These are phyloP conservation scores for Eupithecia inturbata DNA, from an alignment of 2,888 invertebrate genomes.

Conservation along the genomic window DNA sequence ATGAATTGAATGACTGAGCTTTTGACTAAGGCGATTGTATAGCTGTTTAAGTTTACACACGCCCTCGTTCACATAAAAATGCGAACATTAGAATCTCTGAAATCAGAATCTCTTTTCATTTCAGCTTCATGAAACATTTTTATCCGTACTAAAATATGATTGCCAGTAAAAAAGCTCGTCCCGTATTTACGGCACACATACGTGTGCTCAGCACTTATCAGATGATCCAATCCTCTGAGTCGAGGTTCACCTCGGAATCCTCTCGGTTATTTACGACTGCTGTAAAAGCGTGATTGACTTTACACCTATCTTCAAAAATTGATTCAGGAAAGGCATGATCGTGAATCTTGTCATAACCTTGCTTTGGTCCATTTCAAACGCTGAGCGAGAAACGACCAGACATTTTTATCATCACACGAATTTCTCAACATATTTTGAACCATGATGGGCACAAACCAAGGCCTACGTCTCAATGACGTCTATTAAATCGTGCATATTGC, in stretches of 20 bases:
- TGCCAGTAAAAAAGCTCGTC: constrained; percentile 16
- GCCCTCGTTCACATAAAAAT: constrained; percentile 7
- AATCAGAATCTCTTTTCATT: constrained; percentile 15
- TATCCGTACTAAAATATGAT: constrained; percentile 12
- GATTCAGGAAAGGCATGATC: background rate
- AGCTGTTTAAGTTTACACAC: background rate
- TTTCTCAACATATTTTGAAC: no score
- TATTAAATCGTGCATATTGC: no score
- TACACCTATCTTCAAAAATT: background rate
- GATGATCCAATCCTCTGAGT: constrained; percentile 24
- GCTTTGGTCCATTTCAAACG: background rate
- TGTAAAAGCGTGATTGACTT: constrained; percentile 28
- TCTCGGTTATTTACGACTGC: constrained; percentile 28
- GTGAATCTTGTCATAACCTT: background rate
- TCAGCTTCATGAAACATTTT: constrained; percentile 13
- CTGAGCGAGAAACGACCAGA: background rate
- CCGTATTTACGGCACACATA: constrained; percentile 22
- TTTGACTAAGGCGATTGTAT: background rate
- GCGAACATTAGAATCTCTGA: constrained; percentile 3
- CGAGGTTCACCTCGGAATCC: constrained; percentile 23
- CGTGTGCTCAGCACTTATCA: constrained; percentile 30
- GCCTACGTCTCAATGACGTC: background rate
- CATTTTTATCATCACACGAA: no score
- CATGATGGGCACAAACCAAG: background rate
- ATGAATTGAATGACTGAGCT: background rate